Base-by-base conservation (phyloP, 2,113 vertebrate species). In the Arothron firmamentum region DNA sequence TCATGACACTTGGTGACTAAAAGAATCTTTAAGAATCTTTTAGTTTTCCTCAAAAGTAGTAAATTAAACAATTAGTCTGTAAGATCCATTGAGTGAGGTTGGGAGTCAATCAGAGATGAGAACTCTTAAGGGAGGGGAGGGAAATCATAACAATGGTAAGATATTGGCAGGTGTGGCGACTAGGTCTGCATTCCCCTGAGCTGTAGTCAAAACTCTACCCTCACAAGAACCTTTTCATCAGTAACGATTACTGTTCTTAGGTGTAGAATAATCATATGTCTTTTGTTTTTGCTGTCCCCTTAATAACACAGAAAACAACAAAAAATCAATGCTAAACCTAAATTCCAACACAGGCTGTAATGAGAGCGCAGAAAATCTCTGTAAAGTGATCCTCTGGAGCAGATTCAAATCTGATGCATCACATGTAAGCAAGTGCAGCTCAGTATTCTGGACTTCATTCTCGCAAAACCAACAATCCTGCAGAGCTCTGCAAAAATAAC, bases 361-460 rank as follows among this genome's bases (percentile, higher is more conserved):
- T 2, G 21, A 56, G 59, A 66, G 53, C 6, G 5, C 19, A 59
- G 20, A 60, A 75, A 57, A 67, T 69, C 58, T 66, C 20, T 65
- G 72, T 56, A 70, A 75, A 64, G 62, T 61, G 62, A 75, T 52
- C 51, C 23, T 48, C 14, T 23, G 42, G 47, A 49, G 65, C 41
- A 64, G 75, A 67, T 81, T 74, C 64, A 47, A 60, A 21, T 55
- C 72, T 67, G 67, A 58, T 58, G 16, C 56, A 75, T 57, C 59
- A 67, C 56, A 49, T 57, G 49, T 66, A 52, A 72, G 47, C 53
- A 49, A 55, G 28, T 64, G 47, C 46, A 47, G 45, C 64, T 65
- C 57, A 63, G 59, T 73, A 65, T 67, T 60, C 19, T 59, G 14
- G 46, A 2, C 12, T 47, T 56, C 48, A 48, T 65, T 72, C 55